phyloP scores from a whole-genome alignment of 2,113 vertebrate genomes.

The Daphoenositta chrysoptera region DNA sequence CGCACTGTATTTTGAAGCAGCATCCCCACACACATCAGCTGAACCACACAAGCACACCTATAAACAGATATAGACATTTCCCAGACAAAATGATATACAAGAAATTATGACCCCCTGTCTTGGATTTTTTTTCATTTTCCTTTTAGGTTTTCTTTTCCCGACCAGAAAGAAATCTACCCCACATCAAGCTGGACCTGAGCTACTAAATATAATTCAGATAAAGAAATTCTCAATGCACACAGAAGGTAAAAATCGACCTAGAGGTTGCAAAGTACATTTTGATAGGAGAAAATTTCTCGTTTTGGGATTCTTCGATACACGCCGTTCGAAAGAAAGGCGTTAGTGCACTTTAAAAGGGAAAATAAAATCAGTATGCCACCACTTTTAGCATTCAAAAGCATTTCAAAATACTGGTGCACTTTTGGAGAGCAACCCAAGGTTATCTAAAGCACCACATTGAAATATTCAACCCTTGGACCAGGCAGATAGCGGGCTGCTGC shows the following conservation, averaged over 20 bases:
- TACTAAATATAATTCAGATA: background rate
- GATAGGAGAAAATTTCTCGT: background rate
- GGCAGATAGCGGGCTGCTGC: constrained; percentile 10
- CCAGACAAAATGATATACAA: background rate
- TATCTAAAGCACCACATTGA: constrained; percentile 35
- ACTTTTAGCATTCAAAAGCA: constrained; percentile 6
- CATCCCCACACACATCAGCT: background rate
- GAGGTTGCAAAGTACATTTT: constrained; percentile 51
- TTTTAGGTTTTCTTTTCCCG: background rate
- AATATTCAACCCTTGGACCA: background rate
- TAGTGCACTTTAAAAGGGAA: background rate
- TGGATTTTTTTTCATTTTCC: background rate
- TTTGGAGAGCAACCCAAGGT: constrained; percentile 63
- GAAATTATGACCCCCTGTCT: background rate
- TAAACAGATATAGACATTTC: background rate
- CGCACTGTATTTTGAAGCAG: background rate
- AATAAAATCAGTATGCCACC: background rate
- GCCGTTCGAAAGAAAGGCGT: constrained; percentile 20
- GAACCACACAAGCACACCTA: constrained; percentile 18
- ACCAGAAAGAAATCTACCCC: constrained; percentile 22
- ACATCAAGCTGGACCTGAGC: background rate
- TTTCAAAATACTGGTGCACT: constrained; percentile 46
- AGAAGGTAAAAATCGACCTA: constrained; percentile 28
- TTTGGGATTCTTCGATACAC: background rate
- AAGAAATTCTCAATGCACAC: constrained; percentile 10